Evolutionary conservation across 2,888 invertebrate genomes (phyloP).

Genomic region (Mythimna lalbum): DNA sequence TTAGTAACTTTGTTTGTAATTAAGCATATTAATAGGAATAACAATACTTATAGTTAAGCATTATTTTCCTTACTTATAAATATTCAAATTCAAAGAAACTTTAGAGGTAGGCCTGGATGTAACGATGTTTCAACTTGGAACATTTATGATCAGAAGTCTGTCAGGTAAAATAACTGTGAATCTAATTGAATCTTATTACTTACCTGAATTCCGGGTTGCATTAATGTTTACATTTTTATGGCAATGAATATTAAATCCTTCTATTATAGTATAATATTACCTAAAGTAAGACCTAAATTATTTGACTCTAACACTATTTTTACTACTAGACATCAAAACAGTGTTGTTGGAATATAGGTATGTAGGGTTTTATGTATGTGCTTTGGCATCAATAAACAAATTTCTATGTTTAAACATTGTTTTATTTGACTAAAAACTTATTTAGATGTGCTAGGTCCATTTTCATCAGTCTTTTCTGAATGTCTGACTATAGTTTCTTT

Average conservation of each 20-base stretch:
- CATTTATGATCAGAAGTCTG: not conserved
- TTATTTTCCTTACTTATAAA: slow-evolving; percentile 21
- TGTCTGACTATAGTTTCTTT: slow-evolving; percentile 65
- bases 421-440: slow-evolving; percentile 52
- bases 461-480: slow-evolving; percentile 49
- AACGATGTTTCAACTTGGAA: slow-evolving; percentile 4
- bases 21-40: slow-evolving; percentile 55
- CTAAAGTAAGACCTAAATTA: slow-evolving; percentile 55
- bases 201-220: slow-evolving; percentile 22
- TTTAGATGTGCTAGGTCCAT: slow-evolving; percentile 23
- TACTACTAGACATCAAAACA: slow-evolving; percentile 53
- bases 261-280: slow-evolving; percentile 44
- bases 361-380: slow-evolving; percentile 60
- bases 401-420: slow-evolving; percentile 55
- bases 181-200: not conserved
- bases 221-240: slow-evolving; percentile 37
- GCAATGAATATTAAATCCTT: slow-evolving; percentile 48
- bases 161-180: slow-evolving; percentile 2
- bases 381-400: slow-evolving; percentile 66
- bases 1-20: slow-evolving; percentile 42
- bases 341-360: slow-evolving; percentile 54
- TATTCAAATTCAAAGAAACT: slow-evolving; percentile 25
- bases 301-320: slow-evolving; percentile 62
- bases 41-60: slow-evolving; percentile 40
- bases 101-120: slow-evolving; percentile 23